phyloP scores from a whole-genome alignment of 2,797 vertebrate species.

The Parotocinclus haroldoi region DNA sequence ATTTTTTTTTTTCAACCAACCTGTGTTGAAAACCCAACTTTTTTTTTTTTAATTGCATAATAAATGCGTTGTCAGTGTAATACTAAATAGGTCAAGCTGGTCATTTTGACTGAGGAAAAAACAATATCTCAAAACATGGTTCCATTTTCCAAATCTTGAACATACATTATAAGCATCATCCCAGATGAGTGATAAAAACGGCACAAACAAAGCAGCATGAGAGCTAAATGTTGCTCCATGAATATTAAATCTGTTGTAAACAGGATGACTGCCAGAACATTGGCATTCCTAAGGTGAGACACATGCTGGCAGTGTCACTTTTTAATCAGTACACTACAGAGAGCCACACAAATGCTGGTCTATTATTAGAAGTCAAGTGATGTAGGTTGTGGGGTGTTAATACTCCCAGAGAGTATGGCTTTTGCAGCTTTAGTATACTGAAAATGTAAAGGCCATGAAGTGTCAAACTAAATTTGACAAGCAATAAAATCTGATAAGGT shows the following conservation, averaged over 20 bases:
- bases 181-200: background rate
- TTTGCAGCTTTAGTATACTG: background rate
- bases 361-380: conserved; percentile 6
- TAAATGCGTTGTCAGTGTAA: no score
- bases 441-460: no score
- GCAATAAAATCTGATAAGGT: no score
- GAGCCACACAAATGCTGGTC: conserved; percentile 4
- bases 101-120: no score
- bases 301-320: conserved; percentile 11
- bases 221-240: background rate
- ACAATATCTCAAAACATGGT: no score
- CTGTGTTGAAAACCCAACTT: no score
- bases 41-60: no score
- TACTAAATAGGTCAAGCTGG: no score
- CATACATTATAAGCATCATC: background rate
- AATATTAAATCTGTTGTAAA: conserved; percentile 19
- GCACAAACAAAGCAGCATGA: background rate
- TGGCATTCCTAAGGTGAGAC: background rate
- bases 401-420: conserved; percentile 17
- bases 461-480: no score
- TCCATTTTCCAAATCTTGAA: no score
- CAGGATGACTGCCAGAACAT: background rate
- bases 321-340: conserved; percentile 3
- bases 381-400: conserved; percentile 5
- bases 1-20: no score